Evolutionary conservation across 2,113 vertebrate species (phyloP).

Genomic region (Amphiprion percula): DNA sequence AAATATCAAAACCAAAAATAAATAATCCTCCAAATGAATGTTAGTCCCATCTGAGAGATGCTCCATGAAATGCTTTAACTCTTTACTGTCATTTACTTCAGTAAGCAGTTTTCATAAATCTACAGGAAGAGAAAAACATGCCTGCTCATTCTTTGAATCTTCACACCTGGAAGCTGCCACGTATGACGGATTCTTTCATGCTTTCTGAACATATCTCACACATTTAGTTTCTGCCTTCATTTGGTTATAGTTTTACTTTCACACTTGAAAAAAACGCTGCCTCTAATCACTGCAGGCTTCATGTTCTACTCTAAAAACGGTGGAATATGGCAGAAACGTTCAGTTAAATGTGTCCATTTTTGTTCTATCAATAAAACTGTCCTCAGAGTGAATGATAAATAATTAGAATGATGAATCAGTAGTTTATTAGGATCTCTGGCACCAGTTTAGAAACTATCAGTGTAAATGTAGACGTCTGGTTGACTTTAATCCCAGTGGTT

Average conservation of each 20-base stretch:
- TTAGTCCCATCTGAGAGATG: no score
- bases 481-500: background rate
- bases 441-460: background rate
- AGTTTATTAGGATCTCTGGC: background rate
- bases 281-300: background rate
- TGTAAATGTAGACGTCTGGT: no score
- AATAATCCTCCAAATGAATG: no score
- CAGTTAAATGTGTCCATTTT: no score
- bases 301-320: background rate
- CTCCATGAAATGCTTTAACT: background rate
- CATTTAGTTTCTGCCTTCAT: slow-evolving; percentile 23
- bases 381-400: background rate
- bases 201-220: background rate
- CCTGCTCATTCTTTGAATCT: background rate
- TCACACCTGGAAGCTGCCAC: slow-evolving; percentile 42
- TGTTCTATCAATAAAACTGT: background rate
- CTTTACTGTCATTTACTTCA: background rate
- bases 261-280: background rate
- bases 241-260: slow-evolving; percentile 50
- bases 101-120: background rate
- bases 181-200: slow-evolving; percentile 28
- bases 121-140: background rate
- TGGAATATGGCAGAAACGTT: background rate
- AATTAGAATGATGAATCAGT: no score
- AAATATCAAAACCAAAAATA: no score